These are phyloP conservation scores for Xiphorhynchus erythropygius DNA, from an alignment of 2,797 vertebrate genomes.

Conservation along the genomic window DNA sequence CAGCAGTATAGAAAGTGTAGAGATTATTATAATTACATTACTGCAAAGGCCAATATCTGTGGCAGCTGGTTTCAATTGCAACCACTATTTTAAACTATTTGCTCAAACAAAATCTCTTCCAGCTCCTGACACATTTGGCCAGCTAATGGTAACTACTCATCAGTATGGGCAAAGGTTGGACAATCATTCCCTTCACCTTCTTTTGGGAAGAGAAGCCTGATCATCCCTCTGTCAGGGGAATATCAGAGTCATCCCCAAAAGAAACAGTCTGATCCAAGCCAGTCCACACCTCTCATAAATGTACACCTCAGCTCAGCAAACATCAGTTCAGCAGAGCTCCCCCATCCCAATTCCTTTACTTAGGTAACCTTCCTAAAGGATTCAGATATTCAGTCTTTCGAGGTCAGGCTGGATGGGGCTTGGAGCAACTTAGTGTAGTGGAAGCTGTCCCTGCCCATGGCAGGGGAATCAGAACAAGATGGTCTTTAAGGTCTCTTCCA, in stretches of 20 bases:
- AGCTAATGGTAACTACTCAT: neutral
- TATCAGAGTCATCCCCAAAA: neutral
- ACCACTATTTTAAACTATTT: constrained; percentile 6
- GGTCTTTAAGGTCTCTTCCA: neutral
- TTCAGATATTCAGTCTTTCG: neutral
- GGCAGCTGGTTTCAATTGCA: constrained; percentile 45
- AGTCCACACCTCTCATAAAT: neutral
- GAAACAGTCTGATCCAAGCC: neutral
- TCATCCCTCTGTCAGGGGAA: neutral
- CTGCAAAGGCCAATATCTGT: constrained; percentile 1
- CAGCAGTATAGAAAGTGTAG: neutral
- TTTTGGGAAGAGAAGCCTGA: neutral
- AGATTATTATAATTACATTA: neutral
- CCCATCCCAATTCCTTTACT: neutral
- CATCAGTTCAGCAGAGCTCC: neutral
- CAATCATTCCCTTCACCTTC: neutral
- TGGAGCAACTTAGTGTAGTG: neutral
- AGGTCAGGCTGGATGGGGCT: neutral
- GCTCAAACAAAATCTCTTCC: constrained; percentile 20
- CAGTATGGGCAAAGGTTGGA: neutral
- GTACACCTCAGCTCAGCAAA: neutral
- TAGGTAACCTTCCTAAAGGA: neutral
- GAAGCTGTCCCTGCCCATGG: fast-evolving
- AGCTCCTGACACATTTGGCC: neutral
- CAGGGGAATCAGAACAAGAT: no score